Percentiles rank a stretch among this genome's conserved stretches.
These are phyloP conservation scores for Pelecanoides urinatrix DNA, from an alignment of 2,113 vertebrate genomes.

Conservation along the genomic window DNA sequence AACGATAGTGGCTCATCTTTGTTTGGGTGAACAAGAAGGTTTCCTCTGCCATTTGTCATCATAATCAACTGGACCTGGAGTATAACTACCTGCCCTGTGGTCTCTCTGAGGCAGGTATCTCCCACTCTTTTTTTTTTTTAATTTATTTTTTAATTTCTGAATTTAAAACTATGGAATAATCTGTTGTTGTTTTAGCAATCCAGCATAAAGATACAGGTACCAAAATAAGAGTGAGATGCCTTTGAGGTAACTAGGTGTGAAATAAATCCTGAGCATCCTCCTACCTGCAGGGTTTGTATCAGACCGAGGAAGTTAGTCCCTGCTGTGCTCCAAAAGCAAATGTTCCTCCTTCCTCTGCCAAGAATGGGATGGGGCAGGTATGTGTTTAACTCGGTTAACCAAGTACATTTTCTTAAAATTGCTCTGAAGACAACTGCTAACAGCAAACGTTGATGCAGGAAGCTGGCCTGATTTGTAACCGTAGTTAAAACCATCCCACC, in stretches of 20 bases:
- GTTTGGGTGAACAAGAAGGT: conserved; percentile 7
- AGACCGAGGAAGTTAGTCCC: background rate
- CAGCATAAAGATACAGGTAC: background rate
- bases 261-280: background rate
- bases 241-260: background rate
- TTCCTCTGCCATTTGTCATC: conserved; percentile 8
- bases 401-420: background rate
- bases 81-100: background rate
- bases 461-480: background rate
- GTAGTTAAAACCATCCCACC: background rate
- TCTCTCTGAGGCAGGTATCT: background rate
- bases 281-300: background rate
- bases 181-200: background rate
- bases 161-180: background rate
- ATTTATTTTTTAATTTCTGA: background rate
- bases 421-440: background rate
- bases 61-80: background rate
- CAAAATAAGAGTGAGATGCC: background rate
- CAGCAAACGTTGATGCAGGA: background rate
- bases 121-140: background rate
- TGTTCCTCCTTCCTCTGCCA: background rate
- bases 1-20: background rate
- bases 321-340: background rate
- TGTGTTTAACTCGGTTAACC: background rate
- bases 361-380: background rate